A percentile compares a stretch with the other conserved stretches of the same genome.
These are phyloP conservation scores for Harpagifer antarcticus DNA, from an alignment of 2,797 vertebrate genomes.

Conservation along the genomic window DNA sequence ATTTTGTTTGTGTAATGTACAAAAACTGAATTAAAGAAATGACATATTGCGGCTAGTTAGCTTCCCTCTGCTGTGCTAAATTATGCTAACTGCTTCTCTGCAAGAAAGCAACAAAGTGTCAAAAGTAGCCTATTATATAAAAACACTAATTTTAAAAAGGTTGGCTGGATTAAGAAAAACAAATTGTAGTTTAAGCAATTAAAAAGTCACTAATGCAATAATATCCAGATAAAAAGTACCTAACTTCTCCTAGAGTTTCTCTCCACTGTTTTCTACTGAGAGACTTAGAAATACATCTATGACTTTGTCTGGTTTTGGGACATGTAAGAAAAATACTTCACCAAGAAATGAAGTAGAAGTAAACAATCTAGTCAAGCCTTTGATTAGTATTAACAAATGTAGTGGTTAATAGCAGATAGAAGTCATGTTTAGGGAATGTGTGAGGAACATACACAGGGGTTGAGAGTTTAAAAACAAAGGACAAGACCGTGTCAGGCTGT, in stretches of 20 bases:
- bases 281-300: background rate
- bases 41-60: background rate
- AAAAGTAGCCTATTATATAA: background rate
- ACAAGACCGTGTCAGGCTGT: conserved; percentile 33
- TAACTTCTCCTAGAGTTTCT: background rate
- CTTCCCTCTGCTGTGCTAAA: background rate
- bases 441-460: conserved; percentile 5
- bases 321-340: background rate
- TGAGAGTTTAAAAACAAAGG: conserved; percentile 15
- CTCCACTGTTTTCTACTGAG: conserved; percentile 8
- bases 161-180: background rate
- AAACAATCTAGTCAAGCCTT: conserved; percentile 4
- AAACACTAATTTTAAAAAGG: background rate
- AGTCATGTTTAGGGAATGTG: background rate
- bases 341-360: background rate
- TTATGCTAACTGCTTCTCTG: conserved; percentile 8
- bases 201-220: background rate
- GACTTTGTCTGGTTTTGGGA: background rate
- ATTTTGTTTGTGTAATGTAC: background rate
- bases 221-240: background rate
- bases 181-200: background rate
- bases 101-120: background rate
- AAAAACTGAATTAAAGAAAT: background rate
- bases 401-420: background rate
- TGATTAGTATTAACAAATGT: conserved; percentile 5